Evolutionary conservation across 64 coral and sea anemone species (phyloP), one percentile per base, ranked within the genome.

Genomic region (Actinia equina): DNA sequence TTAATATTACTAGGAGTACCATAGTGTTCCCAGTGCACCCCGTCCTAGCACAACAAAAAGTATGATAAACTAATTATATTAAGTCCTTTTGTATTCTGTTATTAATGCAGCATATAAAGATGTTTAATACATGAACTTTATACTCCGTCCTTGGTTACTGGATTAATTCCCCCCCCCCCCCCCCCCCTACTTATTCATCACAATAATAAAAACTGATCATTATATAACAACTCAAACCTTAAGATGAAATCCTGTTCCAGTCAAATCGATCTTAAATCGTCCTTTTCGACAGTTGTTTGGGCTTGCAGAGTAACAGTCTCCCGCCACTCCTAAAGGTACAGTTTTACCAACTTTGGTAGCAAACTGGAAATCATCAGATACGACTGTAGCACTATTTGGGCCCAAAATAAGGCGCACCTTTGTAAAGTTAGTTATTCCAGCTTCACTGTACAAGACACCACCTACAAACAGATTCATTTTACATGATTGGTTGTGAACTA

Each of bases 241-340:
- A 15, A 95, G 83, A 22, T 82, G 83, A 80, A 95, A 95, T 17
- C 89, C 82, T 23, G 93, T 95, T 59, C 93, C 93, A 58, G 70
- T 91, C 14, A 95, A 80, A 55, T 95, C 93, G 60, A 95, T 95
- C 82, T 89, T 84, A 80, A 95, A 69, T 85, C 85, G 86, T 74
- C 93, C 93, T 87, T 91, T 95, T 55, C 93, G 93, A 23, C 93
- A 95, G 81, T 88, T 91, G n/a, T 92, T 86, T 27, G 19, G 56
- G 45, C 89, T 95, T 20, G 93, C 89, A 52, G 93, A 95, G 77
- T 88, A 95, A 23, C 93, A 95, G 63, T 95, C 93, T 3, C 93
- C 93, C 9, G 93, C 89, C n/a, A 86, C 86, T 22, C 93, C 93
- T 18, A 91, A 95, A 45, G 82, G 81, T 57, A 95, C 87, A 64